Evolutionary conservation across 2,113 vertebrate species (phyloP).

Genomic region (Chaetodon auriga): DNA sequence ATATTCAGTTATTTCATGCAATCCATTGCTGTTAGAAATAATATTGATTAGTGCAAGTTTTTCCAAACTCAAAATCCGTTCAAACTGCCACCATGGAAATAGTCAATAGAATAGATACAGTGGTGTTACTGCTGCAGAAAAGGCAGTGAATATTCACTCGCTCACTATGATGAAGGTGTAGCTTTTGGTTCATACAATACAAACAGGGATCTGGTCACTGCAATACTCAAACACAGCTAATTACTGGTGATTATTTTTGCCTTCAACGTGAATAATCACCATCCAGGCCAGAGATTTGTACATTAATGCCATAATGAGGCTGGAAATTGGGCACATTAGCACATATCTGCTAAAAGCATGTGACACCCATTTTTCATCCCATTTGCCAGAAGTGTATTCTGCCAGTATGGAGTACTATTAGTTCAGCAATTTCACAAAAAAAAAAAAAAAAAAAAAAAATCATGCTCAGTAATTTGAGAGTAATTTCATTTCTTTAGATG

Average conservation of each 20-base stretch:
- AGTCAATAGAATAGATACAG: not conserved
- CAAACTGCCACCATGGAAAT: not conserved
- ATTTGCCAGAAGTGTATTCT: conserved; percentile 72
- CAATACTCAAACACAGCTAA: conserved; percentile 64
- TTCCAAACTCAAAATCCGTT: not conserved
- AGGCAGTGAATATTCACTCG: not conserved
- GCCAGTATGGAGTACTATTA: conserved; percentile 50
- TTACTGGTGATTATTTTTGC: conserved; percentile 78
- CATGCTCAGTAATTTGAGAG: conserved; percentile 44
- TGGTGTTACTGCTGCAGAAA: not conserved
- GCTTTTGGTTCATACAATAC: conserved; percentile 35
- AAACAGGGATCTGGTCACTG: conserved; percentile 40
- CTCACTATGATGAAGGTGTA: conserved; percentile 17
- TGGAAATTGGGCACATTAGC: conserved; percentile 81
- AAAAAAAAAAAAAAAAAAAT: conserved; percentile 20
- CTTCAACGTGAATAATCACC: conserved; percentile 80
- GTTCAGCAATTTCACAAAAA: conserved; percentile 42
- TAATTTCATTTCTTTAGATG: conserved; percentile 58
- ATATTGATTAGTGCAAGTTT: not conserved
- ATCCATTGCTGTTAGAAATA: not conserved
- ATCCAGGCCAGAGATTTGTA: conserved; percentile 71
- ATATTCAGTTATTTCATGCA: not conserved
- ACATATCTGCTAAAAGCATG: conserved; percentile 77
- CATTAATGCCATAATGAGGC: conserved; percentile 80
- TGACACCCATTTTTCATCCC: conserved; percentile 79